These are phyloP conservation scores for Drosophila suzukii DNA, from an alignment of 1,140 invertebrate species.

Conservation along the genomic window DNA sequence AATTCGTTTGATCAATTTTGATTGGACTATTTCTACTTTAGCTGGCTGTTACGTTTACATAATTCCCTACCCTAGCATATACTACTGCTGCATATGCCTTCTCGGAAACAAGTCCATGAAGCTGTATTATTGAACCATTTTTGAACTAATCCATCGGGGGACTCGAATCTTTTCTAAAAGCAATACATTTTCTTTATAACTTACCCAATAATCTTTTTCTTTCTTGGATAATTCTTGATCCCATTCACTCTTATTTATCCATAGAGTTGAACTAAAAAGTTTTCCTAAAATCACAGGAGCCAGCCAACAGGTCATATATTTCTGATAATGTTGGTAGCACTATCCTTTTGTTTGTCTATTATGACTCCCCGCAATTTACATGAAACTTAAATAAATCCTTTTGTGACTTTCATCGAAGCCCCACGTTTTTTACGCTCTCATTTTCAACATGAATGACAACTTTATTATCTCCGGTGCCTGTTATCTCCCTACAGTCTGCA, in stretches of 20 bases:
- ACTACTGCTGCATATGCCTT: not conserved
- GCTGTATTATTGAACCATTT: not conserved
- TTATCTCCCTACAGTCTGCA: not conserved
- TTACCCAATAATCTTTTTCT: not conserved
- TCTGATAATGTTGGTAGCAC: slow-evolving; percentile 3
- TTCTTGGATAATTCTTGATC: slow-evolving; percentile 2
- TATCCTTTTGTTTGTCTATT: not conserved
- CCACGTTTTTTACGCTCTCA: too few species aligned
- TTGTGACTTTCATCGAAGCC: too few species aligned
- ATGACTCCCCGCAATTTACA: not conserved
- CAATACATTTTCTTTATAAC: too few species aligned
- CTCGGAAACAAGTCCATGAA: not conserved
- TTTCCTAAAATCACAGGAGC: slow-evolving; percentile 5
- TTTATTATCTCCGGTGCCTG: not conserved
- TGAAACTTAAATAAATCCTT: not conserved
- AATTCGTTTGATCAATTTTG: too few species aligned
- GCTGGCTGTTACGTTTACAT: too few species aligned
- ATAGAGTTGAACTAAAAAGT: not conserved
- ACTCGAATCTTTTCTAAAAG: not conserved
- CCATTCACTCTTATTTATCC: slow-evolving; percentile 11
- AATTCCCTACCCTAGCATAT: too few species aligned
- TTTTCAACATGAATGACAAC: not conserved
- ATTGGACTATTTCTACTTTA: too few species aligned
- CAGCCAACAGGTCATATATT: slow-evolving; percentile 2
- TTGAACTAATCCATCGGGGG: not conserved